Evolutionary conservation across 2,113 vertebrate species (phyloP).

Genomic region (Synodontis membranacea): DNA sequence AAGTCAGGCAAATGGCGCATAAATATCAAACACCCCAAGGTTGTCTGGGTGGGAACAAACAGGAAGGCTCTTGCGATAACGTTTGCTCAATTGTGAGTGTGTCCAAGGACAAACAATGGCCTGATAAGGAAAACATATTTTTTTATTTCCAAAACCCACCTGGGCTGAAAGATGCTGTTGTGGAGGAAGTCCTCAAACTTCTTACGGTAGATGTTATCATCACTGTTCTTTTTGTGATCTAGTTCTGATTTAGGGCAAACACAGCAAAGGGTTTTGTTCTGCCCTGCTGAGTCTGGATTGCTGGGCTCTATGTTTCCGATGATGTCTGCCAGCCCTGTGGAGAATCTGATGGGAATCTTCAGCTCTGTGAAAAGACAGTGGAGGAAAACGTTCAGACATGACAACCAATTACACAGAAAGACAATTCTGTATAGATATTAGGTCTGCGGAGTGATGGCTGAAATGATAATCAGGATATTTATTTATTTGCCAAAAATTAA

Average conservation of each 20-base stretch:
- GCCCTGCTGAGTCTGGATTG: constrained; percentile 76
- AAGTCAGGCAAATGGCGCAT: constrained; percentile 1
- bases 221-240: constrained; percentile 86
- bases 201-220: constrained; percentile 90
- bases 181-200: constrained; percentile 98
- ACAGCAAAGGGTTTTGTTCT: constrained; percentile 86
- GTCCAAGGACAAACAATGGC: not conserved
- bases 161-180: constrained; percentile 93
- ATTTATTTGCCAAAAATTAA: not conserved
- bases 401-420: not conserved
- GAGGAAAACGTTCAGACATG: not conserved
- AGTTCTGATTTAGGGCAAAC: constrained; percentile 88
- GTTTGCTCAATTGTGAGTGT: not conserved
- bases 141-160: constrained; percentile 68
- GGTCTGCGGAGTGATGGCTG: not conserved
- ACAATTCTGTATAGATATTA: not conserved
- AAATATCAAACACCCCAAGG: constrained; percentile 8
- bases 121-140: not conserved
- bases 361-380: constrained; percentile 70
- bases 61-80: constrained; percentile 8
- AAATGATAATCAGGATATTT: not conserved
- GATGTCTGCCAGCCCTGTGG: constrained; percentile 82
- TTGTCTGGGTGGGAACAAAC: constrained; percentile 16
- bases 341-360: constrained; percentile 89
- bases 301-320: constrained; percentile 85